Base-by-base conservation (phyloP, 2,797 vertebrate species). In the Tamandua tetradactyla region DNA sequence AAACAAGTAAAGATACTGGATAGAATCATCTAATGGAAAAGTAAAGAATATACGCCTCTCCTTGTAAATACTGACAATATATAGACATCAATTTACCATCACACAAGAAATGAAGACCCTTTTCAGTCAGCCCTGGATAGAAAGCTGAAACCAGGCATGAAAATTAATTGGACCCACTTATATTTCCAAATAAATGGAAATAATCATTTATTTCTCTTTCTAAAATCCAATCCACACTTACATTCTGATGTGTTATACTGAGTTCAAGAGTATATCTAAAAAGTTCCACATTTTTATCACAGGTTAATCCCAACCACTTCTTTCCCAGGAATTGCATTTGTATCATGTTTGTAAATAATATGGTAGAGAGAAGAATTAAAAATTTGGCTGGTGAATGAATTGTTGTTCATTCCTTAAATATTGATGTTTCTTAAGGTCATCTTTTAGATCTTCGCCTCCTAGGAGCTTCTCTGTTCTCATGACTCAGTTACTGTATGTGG, bases 141-240 rank as follows among this genome's bases (percentile, higher is more conserved):
- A 64, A 55, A 78, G 30, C 64, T 64, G 27, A 79, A 91, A 57
- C 32, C 14, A 42, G 15, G 2, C 32, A 10, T 35, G 79, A 69
- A 42, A 44, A 74, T 62, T 72, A 23, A 52, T 42, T 37, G 40
- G 49, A n/a, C 30, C 32, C 12, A 11, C 72, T 72, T 69, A 18
- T 8, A 18, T 69, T 75, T 90, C 35, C 82, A n/a, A n/a, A n/a
- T n/a, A n/a, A n/a, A n/a, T 80, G 47, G 68, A 64, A 72, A 57
- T 55, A 14, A 35, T 79, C 13, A 66, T 74, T 83, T 47, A 79
- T 79, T 92, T 87, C 44, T 94, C 82, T 91, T 57, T 74, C 52
- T 71, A 74, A 91, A 89, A 72, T 59, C 59, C 17, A 64, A 0
- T 57, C 71, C 55, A 52, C 49, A 49, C 7, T 2, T 76, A 35